phyloP scores from a whole-genome alignment of 1,140 invertebrate genomes.

The Hyles euphorbiae region DNA sequence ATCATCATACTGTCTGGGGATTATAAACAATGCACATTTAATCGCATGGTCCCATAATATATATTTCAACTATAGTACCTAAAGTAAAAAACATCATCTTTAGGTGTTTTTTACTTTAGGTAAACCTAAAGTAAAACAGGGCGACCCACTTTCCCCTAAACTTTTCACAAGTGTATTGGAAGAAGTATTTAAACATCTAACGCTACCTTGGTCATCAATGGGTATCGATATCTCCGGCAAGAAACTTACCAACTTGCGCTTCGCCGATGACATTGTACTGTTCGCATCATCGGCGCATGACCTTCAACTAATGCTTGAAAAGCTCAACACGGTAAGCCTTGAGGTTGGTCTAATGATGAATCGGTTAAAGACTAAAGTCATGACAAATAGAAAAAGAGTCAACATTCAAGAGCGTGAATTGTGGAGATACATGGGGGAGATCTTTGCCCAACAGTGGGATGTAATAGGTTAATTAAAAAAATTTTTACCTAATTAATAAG shows the following conservation, averaged over 20 bases:
- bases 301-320: slow-evolving; percentile 1
- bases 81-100: too few relatives aligned
- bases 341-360: not conserved
- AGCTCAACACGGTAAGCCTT: slow-evolving; percentile 1
- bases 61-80: too few relatives aligned
- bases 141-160: too few relatives aligned
- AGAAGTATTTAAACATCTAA: slow-evolving; percentile 1
- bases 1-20: too few relatives aligned
- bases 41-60: too few relatives aligned
- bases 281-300: slow-evolving; percentile 2
- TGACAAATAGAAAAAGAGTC: not conserved
- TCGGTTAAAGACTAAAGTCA: slow-evolving; percentile 5
- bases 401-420: not conserved
- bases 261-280: slow-evolving; percentile 8
- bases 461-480: too few relatives aligned
- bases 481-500: too few relatives aligned
- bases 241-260: slow-evolving; percentile 7
- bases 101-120: slow-evolving; percentile 3
- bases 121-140: too few relatives aligned
- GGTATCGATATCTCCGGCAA: slow-evolving; percentile 1
- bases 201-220: not conserved
- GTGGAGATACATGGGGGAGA: too few relatives aligned
- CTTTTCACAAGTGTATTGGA: slow-evolving; percentile 4
- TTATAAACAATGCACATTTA: too few relatives aligned
- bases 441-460: too few relatives aligned